These are phyloP conservation scores for Apantesis nais DNA, from an alignment of 2,888 invertebrate genomes.

Conservation along the genomic window DNA sequence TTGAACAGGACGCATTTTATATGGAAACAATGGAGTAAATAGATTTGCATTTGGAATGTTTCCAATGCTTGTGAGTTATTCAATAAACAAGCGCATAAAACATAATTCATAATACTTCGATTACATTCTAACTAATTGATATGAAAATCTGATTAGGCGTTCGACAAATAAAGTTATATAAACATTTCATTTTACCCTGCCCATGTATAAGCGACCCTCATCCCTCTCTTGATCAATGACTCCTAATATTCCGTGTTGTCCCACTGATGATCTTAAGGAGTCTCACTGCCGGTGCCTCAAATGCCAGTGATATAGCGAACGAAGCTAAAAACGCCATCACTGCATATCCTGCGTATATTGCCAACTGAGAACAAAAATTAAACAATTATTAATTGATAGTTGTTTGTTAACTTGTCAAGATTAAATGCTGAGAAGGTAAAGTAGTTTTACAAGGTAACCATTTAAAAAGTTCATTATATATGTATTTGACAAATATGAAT, in stretches of 20 bases:
- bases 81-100: constrained; percentile 2
- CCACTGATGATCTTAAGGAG: constrained; percentile 89
- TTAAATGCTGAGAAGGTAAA: no score
- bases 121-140: background rate
- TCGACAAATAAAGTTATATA: constrained; percentile 25
- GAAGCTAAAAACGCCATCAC: constrained; percentile 91
- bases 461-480: background rate
- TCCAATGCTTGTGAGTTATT: constrained; percentile 12
- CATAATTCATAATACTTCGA: background rate
- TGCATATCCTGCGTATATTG: constrained; percentile 90
- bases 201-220: constrained; percentile 10
- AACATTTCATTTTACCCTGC: constrained; percentile 11
- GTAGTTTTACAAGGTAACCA: background rate
- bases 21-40: constrained; percentile 8
- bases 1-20: constrained; percentile 35
- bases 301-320: constrained; percentile 90
- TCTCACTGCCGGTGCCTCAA: constrained; percentile 93
- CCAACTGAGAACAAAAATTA: constrained; percentile 61
- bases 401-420: background rate
- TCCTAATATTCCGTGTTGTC: constrained; percentile 65
- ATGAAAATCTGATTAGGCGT: constrained; percentile 8
- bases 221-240: constrained; percentile 48
- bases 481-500: background rate
- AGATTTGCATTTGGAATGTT: background rate
- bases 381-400: background rate